Evolutionary conservation across 64 coral and sea anemone genomes (phyloP).

Genomic region (Montipora capricornis): DNA sequence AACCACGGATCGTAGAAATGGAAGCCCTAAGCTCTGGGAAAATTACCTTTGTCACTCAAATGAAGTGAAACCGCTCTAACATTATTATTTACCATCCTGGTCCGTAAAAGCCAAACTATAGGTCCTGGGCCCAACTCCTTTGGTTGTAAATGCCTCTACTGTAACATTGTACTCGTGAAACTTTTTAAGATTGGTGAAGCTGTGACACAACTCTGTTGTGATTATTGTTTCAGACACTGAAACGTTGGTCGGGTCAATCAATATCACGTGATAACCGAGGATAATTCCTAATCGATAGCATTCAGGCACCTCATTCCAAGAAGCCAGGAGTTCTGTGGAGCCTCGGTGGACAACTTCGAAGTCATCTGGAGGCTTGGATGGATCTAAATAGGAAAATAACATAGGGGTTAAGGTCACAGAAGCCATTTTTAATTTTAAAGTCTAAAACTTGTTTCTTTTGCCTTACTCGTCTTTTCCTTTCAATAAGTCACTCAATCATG

Average conservation of each 20-base stretch:
- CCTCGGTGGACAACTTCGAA: slow-evolving; percentile 75
- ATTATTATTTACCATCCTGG: slow-evolving; percentile 9
- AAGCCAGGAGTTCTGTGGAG: slow-evolving; percentile 56
- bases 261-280: slow-evolving; percentile 63
- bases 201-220: not conserved
- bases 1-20: too few relatives aligned
- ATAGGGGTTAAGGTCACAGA: not conserved
- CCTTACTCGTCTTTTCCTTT: too few relatives aligned
- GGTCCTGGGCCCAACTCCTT: not conserved
- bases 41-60: too few relatives aligned
- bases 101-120: not conserved
- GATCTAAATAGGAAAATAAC: slow-evolving; percentile 28
- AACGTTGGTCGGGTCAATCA: not conserved
- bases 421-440: too few relatives aligned
- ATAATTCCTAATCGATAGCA: slow-evolving; percentile 63
- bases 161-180: slow-evolving; percentile 12
- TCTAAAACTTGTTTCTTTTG: too few relatives aligned
- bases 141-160: slow-evolving; percentile 1
- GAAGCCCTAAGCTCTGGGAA: too few relatives aligned
- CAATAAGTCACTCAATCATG: too few relatives aligned
- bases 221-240: not conserved
- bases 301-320: slow-evolving; percentile 65
- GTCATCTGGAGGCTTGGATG: slow-evolving; percentile 19
- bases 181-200: slow-evolving; percentile 14
- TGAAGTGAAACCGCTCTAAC: not conserved